These are phyloP conservation scores for Oryzaephilus surinamensis DNA, from an alignment of 1,140 invertebrate genomes.

Conservation along the genomic window DNA sequence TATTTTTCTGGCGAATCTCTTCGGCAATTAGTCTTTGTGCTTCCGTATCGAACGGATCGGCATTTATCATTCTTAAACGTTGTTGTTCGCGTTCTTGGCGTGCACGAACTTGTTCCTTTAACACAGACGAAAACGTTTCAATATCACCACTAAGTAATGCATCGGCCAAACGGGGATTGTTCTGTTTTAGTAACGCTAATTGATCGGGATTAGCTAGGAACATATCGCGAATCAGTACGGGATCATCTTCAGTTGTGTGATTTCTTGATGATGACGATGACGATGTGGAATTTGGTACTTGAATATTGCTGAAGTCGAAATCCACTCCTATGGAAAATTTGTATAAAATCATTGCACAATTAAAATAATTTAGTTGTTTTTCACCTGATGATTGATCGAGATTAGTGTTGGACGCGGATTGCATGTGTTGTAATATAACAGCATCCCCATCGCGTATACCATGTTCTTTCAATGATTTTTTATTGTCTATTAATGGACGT, in stretches of 20 bases:
- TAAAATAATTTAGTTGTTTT: no score
- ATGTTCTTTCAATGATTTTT: conserved; percentile 66
- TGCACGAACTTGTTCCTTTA: conserved; percentile 69
- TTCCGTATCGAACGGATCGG: conserved; percentile 92
- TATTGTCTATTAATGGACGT: conserved; percentile 69
- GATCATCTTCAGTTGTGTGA: conserved; percentile 59
- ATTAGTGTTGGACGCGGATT: no score
- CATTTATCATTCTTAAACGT: conserved; percentile 76
- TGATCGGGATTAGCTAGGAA: conserved; percentile 88
- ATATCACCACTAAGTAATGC: conserved; percentile 74
- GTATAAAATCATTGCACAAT: no score
- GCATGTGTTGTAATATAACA: conserved; percentile 72
- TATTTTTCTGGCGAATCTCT: conserved; percentile 91
- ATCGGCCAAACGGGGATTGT: conserved; percentile 86
- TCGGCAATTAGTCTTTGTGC: conserved; percentile 90
- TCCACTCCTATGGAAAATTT: no score
- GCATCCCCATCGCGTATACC: conserved; percentile 84
- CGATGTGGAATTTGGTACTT: conserved; percentile 52
- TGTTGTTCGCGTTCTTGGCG: conserved; percentile 71
- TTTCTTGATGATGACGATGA: conserved; percentile 13
- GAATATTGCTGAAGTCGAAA: conserved; percentile 79
- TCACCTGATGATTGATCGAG: no score
- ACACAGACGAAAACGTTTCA: conserved; percentile 70
- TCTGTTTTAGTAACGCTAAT: conserved; percentile 80
- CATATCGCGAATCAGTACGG: conserved; percentile 78